Evolutionary conservation across 2,113 vertebrate species (phyloP).

Genomic region (Pelmatolapia mariae): DNA sequence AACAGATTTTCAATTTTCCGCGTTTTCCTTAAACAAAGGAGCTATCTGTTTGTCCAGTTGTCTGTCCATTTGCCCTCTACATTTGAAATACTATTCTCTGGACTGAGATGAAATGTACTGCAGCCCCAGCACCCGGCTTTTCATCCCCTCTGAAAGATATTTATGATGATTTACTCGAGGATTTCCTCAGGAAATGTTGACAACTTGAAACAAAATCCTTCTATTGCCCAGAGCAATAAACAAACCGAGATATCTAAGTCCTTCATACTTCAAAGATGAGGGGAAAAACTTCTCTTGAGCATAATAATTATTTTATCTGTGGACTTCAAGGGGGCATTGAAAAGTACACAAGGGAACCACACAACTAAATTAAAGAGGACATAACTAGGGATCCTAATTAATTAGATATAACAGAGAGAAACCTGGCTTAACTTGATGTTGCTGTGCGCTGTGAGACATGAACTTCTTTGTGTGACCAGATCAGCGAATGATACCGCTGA

Average conservation of each 20-base stretch:
- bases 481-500: not conserved
- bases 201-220: conserved; percentile 63
- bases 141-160: conserved; percentile 45
- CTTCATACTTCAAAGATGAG: conserved; percentile 36
- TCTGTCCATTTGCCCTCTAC: not conserved
- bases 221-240: conserved; percentile 50
- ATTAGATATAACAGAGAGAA: conserved; percentile 14
- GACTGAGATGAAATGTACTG: not conserved
- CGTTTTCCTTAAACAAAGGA: not conserved
- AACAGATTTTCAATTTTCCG: not conserved
- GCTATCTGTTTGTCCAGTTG: not conserved
- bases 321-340: not conserved
- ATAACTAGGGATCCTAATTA: not conserved
- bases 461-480: not conserved
- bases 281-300: not conserved
- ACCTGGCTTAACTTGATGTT: conserved; percentile 6
- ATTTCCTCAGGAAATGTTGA: conserved; percentile 70
- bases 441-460: not conserved
- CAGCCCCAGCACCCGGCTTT: conserved; percentile 15
- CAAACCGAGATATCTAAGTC: conserved; percentile 38
- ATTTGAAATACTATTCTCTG: not conserved
- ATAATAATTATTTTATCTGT: conserved; percentile 20
- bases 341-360: not conserved
- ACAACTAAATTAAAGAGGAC: not conserved
- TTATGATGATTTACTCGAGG: conserved; percentile 58